These are phyloP conservation scores for Oreotrochilus melanogaster DNA, from an alignment of 2,113 vertebrate species.

Conservation along the genomic window DNA sequence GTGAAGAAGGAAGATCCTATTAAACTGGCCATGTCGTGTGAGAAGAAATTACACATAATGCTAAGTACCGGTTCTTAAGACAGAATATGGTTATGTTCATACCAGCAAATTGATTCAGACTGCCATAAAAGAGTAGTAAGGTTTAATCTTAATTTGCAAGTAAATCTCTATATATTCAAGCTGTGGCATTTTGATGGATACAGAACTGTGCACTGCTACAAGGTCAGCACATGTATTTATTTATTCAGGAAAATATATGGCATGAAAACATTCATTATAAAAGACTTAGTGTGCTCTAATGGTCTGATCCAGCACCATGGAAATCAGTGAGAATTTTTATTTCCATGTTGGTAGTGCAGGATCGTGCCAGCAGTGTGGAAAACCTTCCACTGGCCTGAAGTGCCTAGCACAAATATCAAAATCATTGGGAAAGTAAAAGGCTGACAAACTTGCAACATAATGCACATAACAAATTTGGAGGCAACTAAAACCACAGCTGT, in stretches of 20 bases:
- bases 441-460: not conserved
- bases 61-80: not conserved
- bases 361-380: not conserved
- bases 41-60: constrained; percentile 32
- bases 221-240: constrained; percentile 30
- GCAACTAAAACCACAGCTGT: constrained; percentile 56
- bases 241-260: constrained; percentile 33
- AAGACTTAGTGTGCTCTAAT: constrained; percentile 20
- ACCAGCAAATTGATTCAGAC: constrained; percentile 30
- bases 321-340: constrained; percentile 39
- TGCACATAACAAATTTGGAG: not conserved
- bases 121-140: constrained; percentile 19
- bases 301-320: not conserved
- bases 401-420: constrained; percentile 40
- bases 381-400: constrained; percentile 26
- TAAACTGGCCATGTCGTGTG: constrained; percentile 2
- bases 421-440: constrained; percentile 24
- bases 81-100: not conserved
- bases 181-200: constrained; percentile 55
- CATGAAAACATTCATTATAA: constrained; percentile 24
- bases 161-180: constrained; percentile 12
- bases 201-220: constrained; percentile 18
- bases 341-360: not conserved
- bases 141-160: constrained; percentile 47
- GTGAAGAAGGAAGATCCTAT: constrained; percentile 28